phyloP scores from a whole-genome alignment of 2,888 invertebrate species.

The Polia nebulosa region DNA sequence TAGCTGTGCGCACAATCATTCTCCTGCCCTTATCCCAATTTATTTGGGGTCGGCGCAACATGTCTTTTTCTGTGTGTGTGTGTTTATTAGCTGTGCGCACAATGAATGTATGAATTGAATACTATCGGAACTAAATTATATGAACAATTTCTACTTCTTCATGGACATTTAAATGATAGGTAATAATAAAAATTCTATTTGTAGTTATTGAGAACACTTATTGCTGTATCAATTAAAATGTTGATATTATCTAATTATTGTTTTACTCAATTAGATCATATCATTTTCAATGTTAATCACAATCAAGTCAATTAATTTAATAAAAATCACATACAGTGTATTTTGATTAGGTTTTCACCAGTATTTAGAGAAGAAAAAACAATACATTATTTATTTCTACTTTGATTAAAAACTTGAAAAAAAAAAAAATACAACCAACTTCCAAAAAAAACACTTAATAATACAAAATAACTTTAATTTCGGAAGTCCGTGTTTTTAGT shows the following conservation, averaged over 20 bases:
- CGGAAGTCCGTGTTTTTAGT: too few species aligned
- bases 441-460: neutral
- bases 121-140: neutral
- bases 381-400: too few species aligned
- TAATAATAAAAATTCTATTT: neutral
- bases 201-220: neutral
- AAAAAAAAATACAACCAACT: too few species aligned
- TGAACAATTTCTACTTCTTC: neutral
- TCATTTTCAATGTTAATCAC: neutral
- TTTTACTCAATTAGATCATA: conserved; percentile 5
- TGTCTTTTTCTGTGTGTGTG: too few species aligned
- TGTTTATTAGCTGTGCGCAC: too few species aligned
- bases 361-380: neutral
- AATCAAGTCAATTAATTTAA: neutral
- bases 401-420: too few species aligned
- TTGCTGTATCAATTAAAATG: conserved; percentile 7
- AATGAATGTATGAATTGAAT: too few species aligned
- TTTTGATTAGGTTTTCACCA: neutral
- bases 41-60: too few species aligned
- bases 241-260: conserved; percentile 9
- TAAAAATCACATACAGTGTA: neutral
- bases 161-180: neutral
- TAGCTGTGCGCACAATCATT: too few species aligned
- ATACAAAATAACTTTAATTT: too few species aligned
- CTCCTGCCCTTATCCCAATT: too few species aligned